A percentile compares a stretch with the other conserved stretches of the same genome.
These are phyloP conservation scores for Athene cunicularia DNA, from an alignment of 2,113 vertebrate genomes.

Conservation along the genomic window DNA sequence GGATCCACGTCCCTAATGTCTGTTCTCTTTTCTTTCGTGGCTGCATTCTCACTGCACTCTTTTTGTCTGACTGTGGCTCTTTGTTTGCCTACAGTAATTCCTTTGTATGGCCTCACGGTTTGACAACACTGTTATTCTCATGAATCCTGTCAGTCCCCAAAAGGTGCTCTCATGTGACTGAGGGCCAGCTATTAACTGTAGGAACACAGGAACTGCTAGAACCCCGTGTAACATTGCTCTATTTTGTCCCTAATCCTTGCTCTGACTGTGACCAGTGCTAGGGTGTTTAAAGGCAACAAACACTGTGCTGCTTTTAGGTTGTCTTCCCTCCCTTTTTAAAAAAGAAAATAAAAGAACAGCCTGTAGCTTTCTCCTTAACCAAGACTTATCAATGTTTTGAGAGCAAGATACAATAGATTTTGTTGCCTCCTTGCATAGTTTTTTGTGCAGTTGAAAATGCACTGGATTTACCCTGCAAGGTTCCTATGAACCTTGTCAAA, in stretches of 20 bases:
- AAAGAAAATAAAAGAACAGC: background rate
- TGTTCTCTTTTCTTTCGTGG: background rate
- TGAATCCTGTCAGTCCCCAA: background rate
- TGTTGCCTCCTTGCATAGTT: fast-evolving
- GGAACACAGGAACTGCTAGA: background rate
- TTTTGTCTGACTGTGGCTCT: background rate
- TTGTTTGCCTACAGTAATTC: background rate
- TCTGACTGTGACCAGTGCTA: background rate
- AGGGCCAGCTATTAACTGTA: background rate
- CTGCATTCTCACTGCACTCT: background rate
- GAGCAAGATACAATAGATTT: background rate
- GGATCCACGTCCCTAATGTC: background rate
- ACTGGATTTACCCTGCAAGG: background rate
- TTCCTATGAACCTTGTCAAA: background rate
- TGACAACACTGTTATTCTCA: background rate
- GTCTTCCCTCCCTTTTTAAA: background rate
- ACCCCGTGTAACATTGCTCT: background rate
- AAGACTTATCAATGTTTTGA: background rate
- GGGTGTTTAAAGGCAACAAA: background rate
- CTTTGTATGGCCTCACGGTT: background rate
- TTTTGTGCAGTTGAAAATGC: background rate
- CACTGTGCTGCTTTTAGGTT: background rate
- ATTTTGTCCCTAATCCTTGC: background rate
- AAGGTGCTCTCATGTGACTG: background rate
- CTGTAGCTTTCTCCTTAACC: background rate